Evolutionary conservation across 2,113 vertebrate species (phyloP).

Genomic region (Toxostoma redivivum): DNA sequence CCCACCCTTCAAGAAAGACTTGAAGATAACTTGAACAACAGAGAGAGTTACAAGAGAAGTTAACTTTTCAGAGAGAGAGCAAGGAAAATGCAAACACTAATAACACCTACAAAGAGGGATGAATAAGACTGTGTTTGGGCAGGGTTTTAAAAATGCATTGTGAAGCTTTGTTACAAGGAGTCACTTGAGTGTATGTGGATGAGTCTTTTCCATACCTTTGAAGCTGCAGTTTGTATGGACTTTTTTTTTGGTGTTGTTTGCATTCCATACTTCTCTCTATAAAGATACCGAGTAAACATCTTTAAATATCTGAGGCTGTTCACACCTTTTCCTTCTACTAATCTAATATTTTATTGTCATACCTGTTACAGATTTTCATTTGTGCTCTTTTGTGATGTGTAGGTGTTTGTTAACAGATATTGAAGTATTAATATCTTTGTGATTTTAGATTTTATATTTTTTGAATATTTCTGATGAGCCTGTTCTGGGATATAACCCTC

Average conservation of each 20-base stretch:
- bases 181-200: not conserved
- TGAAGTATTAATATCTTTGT: constrained; percentile 38
- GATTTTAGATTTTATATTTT: constrained; percentile 89
- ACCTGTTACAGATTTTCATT: not conserved
- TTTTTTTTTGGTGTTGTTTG: not conserved
- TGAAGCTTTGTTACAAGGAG: not conserved
- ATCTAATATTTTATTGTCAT: not conserved
- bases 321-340: not conserved
- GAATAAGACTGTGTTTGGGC: not conserved
- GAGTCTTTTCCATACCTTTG: not conserved
- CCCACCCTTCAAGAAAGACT: not conserved
- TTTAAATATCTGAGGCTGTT: not conserved
- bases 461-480: constrained; percentile 95
- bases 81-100: not conserved
- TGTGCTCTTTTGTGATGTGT: not conserved
- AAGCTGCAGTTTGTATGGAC: not conserved
- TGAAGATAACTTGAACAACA: not conserved
- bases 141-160: not conserved
- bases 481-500: constrained; percentile 93
- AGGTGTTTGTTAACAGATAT: not conserved
- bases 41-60: not conserved
- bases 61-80: not conserved
- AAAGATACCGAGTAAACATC: not conserved
- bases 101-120: not conserved
- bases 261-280: not conserved